phyloP scores from a whole-genome alignment of 2,113 vertebrate species.

The Perca flavescens region DNA sequence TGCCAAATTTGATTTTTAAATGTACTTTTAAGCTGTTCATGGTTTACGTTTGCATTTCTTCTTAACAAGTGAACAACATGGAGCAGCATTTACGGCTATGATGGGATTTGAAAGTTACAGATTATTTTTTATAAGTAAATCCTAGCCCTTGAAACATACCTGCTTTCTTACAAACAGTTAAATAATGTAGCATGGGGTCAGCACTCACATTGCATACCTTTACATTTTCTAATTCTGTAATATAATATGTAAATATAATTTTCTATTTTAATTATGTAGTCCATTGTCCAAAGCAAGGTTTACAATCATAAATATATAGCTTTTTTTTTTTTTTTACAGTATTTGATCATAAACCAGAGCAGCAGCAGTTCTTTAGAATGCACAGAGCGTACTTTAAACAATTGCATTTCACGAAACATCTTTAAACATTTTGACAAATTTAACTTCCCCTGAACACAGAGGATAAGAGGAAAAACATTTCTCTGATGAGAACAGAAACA shows the following conservation, averaged over 20 bases:
- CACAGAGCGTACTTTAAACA: slow-evolving; percentile 58
- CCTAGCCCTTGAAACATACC: slow-evolving; percentile 46
- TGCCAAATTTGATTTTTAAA: slow-evolving; percentile 82
- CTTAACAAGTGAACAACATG: slow-evolving; percentile 76
- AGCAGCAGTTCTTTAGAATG: slow-evolving; percentile 26
- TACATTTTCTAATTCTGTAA: slow-evolving; percentile 15
- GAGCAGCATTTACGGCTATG: slow-evolving; percentile 72
- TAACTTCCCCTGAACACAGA: slow-evolving; percentile 80
- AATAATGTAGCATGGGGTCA: slow-evolving; percentile 56
- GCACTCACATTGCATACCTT: slow-evolving; percentile 4
- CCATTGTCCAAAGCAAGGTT: slow-evolving; percentile 23
- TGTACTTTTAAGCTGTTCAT: slow-evolving; percentile 82
- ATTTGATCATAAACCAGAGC: slow-evolving; percentile 10
- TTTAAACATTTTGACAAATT: slow-evolving; percentile 82
- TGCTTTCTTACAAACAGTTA: slow-evolving; percentile 38
- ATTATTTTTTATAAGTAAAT: slow-evolving; percentile 72
- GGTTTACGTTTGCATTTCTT: slow-evolving; percentile 73
- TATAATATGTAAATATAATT: neutral
- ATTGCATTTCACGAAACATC: slow-evolving; percentile 73
- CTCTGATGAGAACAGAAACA: slow-evolving; percentile 87
- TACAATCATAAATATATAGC: slow-evolving; percentile 13
- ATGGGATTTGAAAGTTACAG: slow-evolving; percentile 80
- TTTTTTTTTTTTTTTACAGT: neutral
- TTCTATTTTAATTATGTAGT: slow-evolving; percentile 24
- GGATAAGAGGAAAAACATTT: slow-evolving; percentile 84